Base-by-base conservation (phyloP, 2,888 invertebrate genomes). In the Drosophila siamana region DNA sequence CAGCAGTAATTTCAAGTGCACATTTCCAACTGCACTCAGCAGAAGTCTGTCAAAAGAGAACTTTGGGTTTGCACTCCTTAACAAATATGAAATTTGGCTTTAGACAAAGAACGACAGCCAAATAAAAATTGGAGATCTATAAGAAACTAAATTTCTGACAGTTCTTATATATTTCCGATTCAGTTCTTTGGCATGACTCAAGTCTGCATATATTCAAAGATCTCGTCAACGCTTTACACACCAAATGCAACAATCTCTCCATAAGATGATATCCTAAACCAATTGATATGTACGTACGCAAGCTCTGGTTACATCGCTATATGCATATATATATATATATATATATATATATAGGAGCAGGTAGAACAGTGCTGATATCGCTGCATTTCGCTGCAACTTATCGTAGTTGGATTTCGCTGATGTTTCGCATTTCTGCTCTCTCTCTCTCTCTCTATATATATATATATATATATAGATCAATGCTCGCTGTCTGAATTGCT, bases 351-450 rank as follows among this genome's bases (percentile, higher is more conserved):
- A 15, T 38, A 15, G 36, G 51, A 51, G 16, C 60, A 33, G 41
- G 41, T 60, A 33, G 28, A 61, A 61, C 41, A 36, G 13, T 15
- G 11, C 36, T 22, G 61, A 55, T 54, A 54, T 61, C 44, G 6
- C 15, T 41, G 16, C 28, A 4, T 15, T 43, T 51, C 47, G 26
- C 43, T 55, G 46, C 44, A 38, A 26, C 43, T 48, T 48, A 48
- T 64, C 59, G 24, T 22, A 60, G 47, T 79, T 72, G 48, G 46
- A 81, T 85, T 86, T 81, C 59, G 82, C 82, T 83, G 87, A 85
- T 84, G 68, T 57, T 66, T 86, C 67, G 77, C 85, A 86, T 83
- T 86, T 75, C 65, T 60, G 7, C 24, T 43, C 19, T 52, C 60
- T 62, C 24, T 24, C 11, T 9, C 9, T 30, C 30, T 30, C 28